Base-by-base conservation (phyloP, 1,140 invertebrate species). In the Drosophila truncata region DNA sequence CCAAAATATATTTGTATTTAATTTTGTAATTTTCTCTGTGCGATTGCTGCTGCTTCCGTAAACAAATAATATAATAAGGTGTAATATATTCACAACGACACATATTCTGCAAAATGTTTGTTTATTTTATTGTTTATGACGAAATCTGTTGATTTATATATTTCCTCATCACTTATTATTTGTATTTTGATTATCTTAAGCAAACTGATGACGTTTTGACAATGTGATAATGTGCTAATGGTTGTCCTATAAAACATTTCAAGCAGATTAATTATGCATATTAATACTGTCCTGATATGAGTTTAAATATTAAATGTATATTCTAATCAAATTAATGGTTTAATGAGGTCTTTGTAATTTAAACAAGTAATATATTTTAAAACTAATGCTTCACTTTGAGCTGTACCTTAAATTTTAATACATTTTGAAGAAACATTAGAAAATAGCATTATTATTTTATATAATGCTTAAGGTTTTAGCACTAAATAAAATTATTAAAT, bases 21-120 rank as follows among this genome's bases (percentile, higher is more conserved):
- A 0, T 47, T n/a, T 31, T 23, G 5, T 33, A 13, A 23, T 23
- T 29, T 9, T 2, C 5, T 2, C 8, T 13, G 1, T 31, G 18
- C 25, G 7, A 62, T 29, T 39, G 2, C n/a, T 13, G 8, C 4
- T 20, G 14, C 18, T 55, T 62, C 60, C 31, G 60, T 39, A 62
- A 37, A 55, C 47, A 62, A 35, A 16, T 16, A 62, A 3, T 14
- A 25, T 25, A 37, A 16, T 2, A 14, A 9, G 0, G 7, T 33
- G 7, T 35, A 35, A 23, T 35, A 23, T 23, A 54, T 54, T 35
- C 14, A 35, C n/a, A 33, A 10, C 7, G 8, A 35, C 2, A 35
- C 31, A 35, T 13, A 35, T 54, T 54, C 31, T 9, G 18, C 31
- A 23, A 35, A 23, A 16, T 23, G 18, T 35, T 54, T 35, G 13